Evolutionary conservation across 2,113 vertebrate genomes (phyloP).

Genomic region (Pithys albifrons): DNA sequence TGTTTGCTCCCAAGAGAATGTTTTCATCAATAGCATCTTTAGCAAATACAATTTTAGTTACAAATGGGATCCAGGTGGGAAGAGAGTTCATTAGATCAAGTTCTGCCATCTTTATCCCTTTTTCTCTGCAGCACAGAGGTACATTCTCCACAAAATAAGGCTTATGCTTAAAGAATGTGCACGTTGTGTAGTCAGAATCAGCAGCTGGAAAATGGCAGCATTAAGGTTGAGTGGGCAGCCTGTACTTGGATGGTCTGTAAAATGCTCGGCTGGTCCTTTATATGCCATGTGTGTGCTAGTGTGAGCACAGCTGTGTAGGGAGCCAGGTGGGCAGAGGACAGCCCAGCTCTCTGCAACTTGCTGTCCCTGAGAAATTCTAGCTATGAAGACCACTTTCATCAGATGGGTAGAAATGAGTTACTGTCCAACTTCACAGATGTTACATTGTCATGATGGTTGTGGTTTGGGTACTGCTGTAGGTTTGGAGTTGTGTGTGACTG

Average conservation of each 20-base stretch:
- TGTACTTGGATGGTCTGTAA: background rate
- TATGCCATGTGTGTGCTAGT: background rate
- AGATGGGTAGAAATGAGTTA: background rate
- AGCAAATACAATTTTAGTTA: background rate
- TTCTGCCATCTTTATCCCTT: background rate
- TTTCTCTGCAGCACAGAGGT: background rate
- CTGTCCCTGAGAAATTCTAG: rapidly evolving
- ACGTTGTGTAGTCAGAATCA: background rate
- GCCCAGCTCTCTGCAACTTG: background rate
- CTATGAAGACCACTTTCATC: background rate
- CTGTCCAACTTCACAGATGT: background rate
- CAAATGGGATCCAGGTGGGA: background rate
- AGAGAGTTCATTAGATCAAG: background rate
- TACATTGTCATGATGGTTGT: rapidly evolving
- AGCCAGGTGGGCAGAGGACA: background rate
- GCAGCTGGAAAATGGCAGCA: background rate
- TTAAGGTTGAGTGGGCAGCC: rapidly evolving
- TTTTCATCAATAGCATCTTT: background rate
- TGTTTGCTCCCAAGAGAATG: background rate
- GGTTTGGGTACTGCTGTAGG: background rate
- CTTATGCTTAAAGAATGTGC: background rate
- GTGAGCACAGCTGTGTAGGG: rapidly evolving
- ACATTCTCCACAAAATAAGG: rapidly evolving
- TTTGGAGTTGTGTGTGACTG: rapidly evolving
- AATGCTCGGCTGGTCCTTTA: rapidly evolving